Evolutionary conservation across 2,888 invertebrate species (phyloP).

Genomic region (Formica aserva): DNA sequence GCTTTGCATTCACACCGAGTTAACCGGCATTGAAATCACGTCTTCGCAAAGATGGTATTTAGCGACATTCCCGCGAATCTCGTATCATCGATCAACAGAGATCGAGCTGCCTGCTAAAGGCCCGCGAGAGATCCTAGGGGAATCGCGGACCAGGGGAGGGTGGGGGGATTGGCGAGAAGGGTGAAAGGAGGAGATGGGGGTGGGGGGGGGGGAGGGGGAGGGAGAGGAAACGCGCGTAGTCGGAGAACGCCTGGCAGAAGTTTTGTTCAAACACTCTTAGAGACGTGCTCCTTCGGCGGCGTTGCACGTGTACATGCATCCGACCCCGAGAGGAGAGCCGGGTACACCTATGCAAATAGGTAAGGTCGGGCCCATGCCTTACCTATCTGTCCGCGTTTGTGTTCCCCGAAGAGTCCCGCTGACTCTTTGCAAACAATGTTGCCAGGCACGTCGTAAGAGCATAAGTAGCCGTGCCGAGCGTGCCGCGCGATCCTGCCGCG

Average conservation of each 20-base stretch:
- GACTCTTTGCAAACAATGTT: slow-evolving; percentile 80
- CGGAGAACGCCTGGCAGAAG: slow-evolving; percentile 65
- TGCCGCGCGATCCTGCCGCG: slow-evolving; percentile 41
- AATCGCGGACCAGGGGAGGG: slow-evolving; percentile 1
- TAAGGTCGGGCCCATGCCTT: slow-evolving; percentile 48
- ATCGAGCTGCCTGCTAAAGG: slow-evolving; percentile 44
- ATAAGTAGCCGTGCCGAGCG: slow-evolving; percentile 60
- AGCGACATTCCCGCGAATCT: slow-evolving; percentile 52
- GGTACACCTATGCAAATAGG: slow-evolving; percentile 80
- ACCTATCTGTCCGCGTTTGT: slow-evolving; percentile 58
- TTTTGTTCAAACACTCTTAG: slow-evolving; percentile 77
- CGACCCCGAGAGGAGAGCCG: slow-evolving; percentile 57
- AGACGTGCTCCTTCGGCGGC: slow-evolving; percentile 77
- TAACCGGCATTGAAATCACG: slow-evolving; percentile 40
- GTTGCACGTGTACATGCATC: slow-evolving; percentile 76
- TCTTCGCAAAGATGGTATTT: slow-evolving; percentile 41
- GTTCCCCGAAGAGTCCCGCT: slow-evolving; percentile 66
- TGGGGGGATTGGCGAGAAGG: no score
- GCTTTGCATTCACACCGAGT: slow-evolving; percentile 41
- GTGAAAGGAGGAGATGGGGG: background rate
- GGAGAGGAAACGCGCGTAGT: slow-evolving; percentile 3
- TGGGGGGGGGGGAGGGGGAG: background rate
- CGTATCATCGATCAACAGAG: slow-evolving; percentile 52
- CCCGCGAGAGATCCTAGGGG: slow-evolving; percentile 7
- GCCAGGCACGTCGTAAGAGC: slow-evolving; percentile 69